phyloP scores from a whole-genome alignment of 2,797 vertebrate genomes.

The Karalla daura region DNA sequence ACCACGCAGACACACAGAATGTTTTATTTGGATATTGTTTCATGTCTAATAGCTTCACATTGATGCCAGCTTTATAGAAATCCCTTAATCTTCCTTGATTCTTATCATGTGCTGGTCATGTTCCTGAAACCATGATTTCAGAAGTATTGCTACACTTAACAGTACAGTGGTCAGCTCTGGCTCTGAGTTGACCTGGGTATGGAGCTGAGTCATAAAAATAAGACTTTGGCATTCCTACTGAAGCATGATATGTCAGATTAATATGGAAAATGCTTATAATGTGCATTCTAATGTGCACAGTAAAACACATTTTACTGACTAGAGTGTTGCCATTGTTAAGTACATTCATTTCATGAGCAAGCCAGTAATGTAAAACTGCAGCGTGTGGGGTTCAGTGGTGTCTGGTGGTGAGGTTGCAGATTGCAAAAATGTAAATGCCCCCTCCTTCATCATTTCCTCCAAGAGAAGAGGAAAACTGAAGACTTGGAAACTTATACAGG shows the following conservation, averaged over 20 bases:
- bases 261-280: neutral
- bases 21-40: slow-evolving; percentile 64
- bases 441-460: too few species aligned
- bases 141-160: slow-evolving; percentile 25
- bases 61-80: slow-evolving; percentile 73
- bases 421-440: too few species aligned
- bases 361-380: neutral
- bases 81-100: slow-evolving; percentile 76
- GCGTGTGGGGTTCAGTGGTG: too few species aligned
- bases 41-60: slow-evolving; percentile 52
- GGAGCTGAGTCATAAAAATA: neutral
- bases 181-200: slow-evolving; percentile 1
- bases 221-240: neutral
- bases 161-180: slow-evolving; percentile 10
- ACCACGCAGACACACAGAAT: slow-evolving; percentile 29
- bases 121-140: slow-evolving; percentile 53
- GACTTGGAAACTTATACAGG: too few species aligned
- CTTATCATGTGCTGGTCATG: slow-evolving; percentile 69
- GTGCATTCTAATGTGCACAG: neutral
- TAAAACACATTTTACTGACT: neutral
- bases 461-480: too few species aligned
- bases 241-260: neutral
- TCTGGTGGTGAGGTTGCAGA: too few species aligned
- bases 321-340: neutral
- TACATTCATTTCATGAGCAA: neutral